phyloP scores from a whole-genome alignment of 2,888 invertebrate species.

The Pheosia gnoma region DNA sequence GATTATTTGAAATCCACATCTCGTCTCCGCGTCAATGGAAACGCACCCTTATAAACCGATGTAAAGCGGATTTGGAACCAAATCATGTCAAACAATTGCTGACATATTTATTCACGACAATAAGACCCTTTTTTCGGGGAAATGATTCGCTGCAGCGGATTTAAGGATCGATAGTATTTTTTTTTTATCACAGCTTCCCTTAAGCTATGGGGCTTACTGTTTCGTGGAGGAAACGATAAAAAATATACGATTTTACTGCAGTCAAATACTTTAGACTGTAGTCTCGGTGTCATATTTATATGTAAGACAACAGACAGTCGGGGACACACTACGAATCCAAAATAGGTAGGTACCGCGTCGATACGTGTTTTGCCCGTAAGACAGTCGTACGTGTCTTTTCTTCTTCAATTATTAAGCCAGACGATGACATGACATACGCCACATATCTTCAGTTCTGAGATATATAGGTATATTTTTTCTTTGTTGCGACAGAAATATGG shows the following conservation, averaged over 20 bases:
- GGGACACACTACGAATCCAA: background rate
- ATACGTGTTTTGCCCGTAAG: background rate
- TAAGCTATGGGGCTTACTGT: background rate
- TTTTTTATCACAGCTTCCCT: background rate
- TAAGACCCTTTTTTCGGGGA: background rate
- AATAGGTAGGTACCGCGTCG: background rate
- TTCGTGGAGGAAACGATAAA: background rate
- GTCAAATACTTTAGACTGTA: background rate
- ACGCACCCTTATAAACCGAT: no score
- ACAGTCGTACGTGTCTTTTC: background rate
- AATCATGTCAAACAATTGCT: background rate
- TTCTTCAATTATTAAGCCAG: background rate
- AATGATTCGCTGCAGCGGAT: background rate
- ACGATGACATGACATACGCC: no score
- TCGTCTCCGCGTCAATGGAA: no score
- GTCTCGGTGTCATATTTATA: no score
- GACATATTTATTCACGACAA: background rate
- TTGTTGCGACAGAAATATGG: no score
- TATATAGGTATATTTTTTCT: no score
- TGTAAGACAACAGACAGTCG: no score
- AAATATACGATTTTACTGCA: background rate
- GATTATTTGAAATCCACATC: no score
- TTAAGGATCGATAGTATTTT: background rate
- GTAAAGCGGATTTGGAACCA: background rate
- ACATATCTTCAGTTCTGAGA: no score